Evolutionary conservation across 2,113 vertebrate genomes (phyloP).

Genomic region (Gyps fulvus): DNA sequence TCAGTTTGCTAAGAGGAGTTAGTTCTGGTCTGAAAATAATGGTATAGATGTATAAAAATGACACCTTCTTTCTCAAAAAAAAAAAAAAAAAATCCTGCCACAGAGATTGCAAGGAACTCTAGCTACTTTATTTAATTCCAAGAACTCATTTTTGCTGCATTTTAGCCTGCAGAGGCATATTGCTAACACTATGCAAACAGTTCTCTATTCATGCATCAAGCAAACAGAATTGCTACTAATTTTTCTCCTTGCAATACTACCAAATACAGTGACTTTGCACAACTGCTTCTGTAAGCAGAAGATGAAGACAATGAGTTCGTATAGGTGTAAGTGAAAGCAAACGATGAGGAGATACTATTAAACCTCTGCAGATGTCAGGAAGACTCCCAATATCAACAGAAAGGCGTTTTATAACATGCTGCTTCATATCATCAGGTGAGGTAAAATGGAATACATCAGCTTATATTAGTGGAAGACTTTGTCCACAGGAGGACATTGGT

Average conservation of each 20-base stretch:
- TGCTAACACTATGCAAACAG: not conserved
- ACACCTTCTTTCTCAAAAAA: not conserved
- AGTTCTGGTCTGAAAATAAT: not conserved
- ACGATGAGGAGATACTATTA: not conserved
- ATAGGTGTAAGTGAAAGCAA: not conserved
- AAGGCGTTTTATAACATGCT: not conserved
- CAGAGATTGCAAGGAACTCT: not conserved
- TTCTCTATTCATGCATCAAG: not conserved
- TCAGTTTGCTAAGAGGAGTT: not conserved
- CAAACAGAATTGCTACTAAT: not conserved
- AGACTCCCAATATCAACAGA: not conserved
- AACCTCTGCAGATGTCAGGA: not conserved
- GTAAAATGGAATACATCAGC: not conserved
- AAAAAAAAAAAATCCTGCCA: not conserved
- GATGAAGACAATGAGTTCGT: not conserved
- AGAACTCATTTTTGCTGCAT: not conserved
- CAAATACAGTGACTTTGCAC: not conserved
- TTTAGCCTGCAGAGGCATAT: not conserved
- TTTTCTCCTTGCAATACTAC: not conserved
- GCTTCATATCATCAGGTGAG: not conserved
- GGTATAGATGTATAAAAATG: not conserved
- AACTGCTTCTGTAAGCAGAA: not conserved
- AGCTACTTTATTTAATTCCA: not conserved
- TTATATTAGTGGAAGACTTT: not conserved
- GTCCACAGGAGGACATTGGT: not conserved